Percentiles rank a stretch among this genome's conserved stretches.
phyloP scores from a whole-genome alignment of 2,888 invertebrate species.

The Pseudeuparius sepicola region DNA sequence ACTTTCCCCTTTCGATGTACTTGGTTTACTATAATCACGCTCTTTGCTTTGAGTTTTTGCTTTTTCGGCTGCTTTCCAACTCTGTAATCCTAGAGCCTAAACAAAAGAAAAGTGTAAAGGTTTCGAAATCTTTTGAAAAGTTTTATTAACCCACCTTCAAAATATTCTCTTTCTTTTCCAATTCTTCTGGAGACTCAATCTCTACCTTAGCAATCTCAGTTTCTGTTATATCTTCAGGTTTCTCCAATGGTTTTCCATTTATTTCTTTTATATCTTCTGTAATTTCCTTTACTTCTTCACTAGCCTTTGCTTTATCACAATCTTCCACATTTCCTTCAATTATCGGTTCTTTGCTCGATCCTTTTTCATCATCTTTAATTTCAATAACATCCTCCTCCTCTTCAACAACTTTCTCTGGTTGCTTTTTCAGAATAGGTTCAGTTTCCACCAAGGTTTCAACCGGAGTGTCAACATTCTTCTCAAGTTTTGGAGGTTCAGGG shows the following conservation, averaged over 20 bases:
- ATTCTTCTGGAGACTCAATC: slow-evolving; percentile 28
- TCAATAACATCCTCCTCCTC: slow-evolving; percentile 1
- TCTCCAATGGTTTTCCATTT: no score
- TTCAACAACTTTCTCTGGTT: slow-evolving; percentile 7
- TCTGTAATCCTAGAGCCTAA: slow-evolving; percentile 63
- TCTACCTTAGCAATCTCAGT: background rate
- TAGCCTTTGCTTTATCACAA: slow-evolving; percentile 12
- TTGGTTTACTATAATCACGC: slow-evolving; percentile 16
- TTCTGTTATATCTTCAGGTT: background rate
- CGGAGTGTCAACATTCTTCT: slow-evolving; percentile 7
- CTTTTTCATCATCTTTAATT: no score
- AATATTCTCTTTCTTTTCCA: slow-evolving; percentile 55
- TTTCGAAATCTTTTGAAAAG: no score
- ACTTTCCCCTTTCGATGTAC: slow-evolving; percentile 29
- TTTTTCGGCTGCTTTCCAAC: slow-evolving; percentile 63
- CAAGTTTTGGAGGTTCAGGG: slow-evolving; percentile 18
- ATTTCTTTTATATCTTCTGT: slow-evolving; percentile 13
- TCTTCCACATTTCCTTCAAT: slow-evolving; percentile 8
- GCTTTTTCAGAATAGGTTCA: background rate
- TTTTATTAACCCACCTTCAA: slow-evolving; percentile 42
- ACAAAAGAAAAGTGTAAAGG: no score
- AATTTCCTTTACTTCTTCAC: slow-evolving; percentile 15
- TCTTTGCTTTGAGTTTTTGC: slow-evolving; percentile 39
- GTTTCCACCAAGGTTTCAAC: background rate
- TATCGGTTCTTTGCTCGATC: slow-evolving; percentile 9